Conservation (phyloP, 2,888 invertebrate species). For the Hedya salicella region DNA sequence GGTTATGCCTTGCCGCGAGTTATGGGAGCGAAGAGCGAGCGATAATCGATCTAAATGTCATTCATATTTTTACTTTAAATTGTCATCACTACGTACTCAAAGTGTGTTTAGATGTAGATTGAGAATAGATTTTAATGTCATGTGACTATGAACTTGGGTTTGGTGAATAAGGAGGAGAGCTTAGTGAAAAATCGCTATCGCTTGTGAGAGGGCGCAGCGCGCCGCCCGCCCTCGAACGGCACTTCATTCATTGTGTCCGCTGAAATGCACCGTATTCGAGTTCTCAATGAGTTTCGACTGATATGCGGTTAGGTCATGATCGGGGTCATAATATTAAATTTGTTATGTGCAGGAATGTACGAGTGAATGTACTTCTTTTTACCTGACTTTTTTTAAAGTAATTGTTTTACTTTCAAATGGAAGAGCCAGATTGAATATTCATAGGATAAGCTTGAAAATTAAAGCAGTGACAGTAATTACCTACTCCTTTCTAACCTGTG, state of each 20-base stretch:
- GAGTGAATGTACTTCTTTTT: background rate
- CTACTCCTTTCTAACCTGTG: background rate
- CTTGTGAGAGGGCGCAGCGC: slow-evolving; percentile 52
- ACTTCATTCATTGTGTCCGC: slow-evolving; percentile 74
- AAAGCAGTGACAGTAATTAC: slow-evolving; percentile 2
- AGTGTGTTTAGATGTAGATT: background rate
- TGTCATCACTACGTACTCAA: background rate
- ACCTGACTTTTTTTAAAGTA: background rate
- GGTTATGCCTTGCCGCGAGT: slow-evolving; percentile 54
- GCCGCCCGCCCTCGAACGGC: slow-evolving; percentile 63
- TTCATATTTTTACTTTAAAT: background rate
- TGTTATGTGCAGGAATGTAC: background rate
- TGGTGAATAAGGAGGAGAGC: background rate
- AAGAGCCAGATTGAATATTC: slow-evolving; percentile 32
- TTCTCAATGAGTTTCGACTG: slow-evolving; percentile 28
- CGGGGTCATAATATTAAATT: background rate
- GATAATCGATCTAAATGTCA: slow-evolving; percentile 17
- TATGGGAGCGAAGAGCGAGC: slow-evolving; percentile 22
- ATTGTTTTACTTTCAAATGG: slow-evolving; percentile 6
- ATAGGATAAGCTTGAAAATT: slow-evolving; percentile 21
- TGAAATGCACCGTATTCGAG: slow-evolving; percentile 37
- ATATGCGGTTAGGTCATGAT: slow-evolving; percentile 1
- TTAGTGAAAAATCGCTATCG: slow-evolving; percentile 22
- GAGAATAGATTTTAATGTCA: background rate
- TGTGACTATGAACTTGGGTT: background rate